Conservation (phyloP, 2,888 invertebrate genomes). For the Andricus curvator region DNA sequence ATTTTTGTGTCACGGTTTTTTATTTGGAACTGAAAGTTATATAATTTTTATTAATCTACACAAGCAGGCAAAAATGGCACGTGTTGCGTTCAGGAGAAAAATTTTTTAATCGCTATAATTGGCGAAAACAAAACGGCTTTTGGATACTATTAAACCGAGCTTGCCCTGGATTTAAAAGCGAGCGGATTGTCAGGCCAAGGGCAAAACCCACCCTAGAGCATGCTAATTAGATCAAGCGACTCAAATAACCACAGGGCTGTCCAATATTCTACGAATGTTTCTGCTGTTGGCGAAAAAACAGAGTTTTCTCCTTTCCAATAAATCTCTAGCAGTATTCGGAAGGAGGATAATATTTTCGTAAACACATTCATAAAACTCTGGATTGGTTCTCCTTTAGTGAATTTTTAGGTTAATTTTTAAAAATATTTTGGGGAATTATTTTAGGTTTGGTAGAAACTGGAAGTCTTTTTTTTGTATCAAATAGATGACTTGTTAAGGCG, state of each 20-base stretch:
- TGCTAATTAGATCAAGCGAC: conserved; percentile 75
- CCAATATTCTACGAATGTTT: conserved; percentile 66
- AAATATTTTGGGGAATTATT: background rate
- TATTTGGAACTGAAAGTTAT: background rate
- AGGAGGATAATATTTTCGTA: background rate
- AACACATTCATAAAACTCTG: background rate
- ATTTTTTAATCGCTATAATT: background rate
- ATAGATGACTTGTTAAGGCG: background rate
- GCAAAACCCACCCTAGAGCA: conserved; percentile 72
- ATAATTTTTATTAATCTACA: background rate
- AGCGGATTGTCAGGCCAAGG: conserved; percentile 68
- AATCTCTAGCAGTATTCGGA: conserved; percentile 28
- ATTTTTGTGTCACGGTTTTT: conserved; percentile 1
- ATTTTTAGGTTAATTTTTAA: background rate
- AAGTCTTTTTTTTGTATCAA: background rate
- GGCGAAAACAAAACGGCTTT: background rate
- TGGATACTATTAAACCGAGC: conserved; percentile 32
- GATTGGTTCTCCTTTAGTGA: background rate
- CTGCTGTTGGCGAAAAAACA: conserved; percentile 44
- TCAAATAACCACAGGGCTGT: conserved; percentile 72
- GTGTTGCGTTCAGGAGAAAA: background rate
- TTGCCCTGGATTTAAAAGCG: conserved; percentile 55
- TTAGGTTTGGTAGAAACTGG: background rate
- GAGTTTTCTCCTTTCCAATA: conserved; percentile 27
- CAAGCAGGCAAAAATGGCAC: background rate